phyloP scores from a whole-genome alignment of 1,140 invertebrate species.

The Penaeus vannamei region DNA sequence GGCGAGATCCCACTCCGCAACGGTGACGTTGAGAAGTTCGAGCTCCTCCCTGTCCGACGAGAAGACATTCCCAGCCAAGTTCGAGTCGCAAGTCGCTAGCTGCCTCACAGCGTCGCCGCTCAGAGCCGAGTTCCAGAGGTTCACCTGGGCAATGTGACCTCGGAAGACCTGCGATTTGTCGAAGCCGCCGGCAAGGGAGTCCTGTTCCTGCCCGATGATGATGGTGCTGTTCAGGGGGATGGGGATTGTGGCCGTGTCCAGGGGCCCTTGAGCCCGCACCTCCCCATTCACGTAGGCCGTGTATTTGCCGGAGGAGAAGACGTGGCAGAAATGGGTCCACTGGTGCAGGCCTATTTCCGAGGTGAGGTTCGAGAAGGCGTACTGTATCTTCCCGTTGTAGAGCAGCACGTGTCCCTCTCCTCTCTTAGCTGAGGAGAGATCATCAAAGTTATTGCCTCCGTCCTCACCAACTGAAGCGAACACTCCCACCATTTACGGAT shows the following conservation, averaged over 20 bases:
- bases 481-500: too few species aligned
- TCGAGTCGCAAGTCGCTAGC: constrained; percentile 11
- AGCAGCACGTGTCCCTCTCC: constrained; percentile 25
- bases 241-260: not conserved
- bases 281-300: constrained; percentile 35
- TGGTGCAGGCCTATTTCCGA: constrained; percentile 34
- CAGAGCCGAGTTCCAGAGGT: constrained; percentile 47
- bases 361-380: not conserved
- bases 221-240: constrained; percentile 40
- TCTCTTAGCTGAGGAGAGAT: constrained; percentile 2
- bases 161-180: constrained; percentile 53
- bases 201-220: constrained; percentile 39
- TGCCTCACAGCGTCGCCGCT: not conserved
- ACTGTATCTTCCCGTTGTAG: constrained; percentile 29
- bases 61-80: constrained; percentile 47
- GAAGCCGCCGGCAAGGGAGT: constrained; percentile 44
- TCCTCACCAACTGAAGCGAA: not conserved
- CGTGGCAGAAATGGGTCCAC: constrained; percentile 49
- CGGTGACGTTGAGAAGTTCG: constrained; percentile 36
- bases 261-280: constrained; percentile 2
- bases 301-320: constrained; percentile 36
- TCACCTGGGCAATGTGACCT: constrained; percentile 46
- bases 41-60: constrained; percentile 45
- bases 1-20: not conserved
- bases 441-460: too few species aligned